Base-by-base conservation (phyloP, 1,140 invertebrate genomes). In the Calliphora vicina region DNA sequence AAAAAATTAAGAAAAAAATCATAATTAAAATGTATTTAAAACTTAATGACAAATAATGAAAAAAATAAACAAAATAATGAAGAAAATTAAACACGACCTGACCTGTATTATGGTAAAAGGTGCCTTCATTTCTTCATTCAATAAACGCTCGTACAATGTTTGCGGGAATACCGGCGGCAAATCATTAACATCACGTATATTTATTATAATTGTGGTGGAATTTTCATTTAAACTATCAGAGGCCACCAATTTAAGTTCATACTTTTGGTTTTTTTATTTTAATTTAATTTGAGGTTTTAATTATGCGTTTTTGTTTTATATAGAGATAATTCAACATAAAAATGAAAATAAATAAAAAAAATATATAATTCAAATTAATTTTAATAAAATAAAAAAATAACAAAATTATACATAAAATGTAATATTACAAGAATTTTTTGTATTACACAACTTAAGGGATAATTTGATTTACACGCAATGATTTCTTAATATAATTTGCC, bases 201-300 rank as follows among this genome's bases (percentile, higher is more conserved):
- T 93, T 86, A 97, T 95, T 82, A 95, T 92, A 80, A 97, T 94
- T 80, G 92, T 94, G 83, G 96, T 96, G 83, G 93, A 93, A 91
- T 96, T 96, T 91, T 97, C 96, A 92, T 96, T 95, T 86, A 96
- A 93, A 88, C 95, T 95, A 92, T 97, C 96, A 81, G 96, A 97
- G 72, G 96, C 96, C 86, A 96, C 95, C 92, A 97, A 92, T 86
- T 94, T 95, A 92, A 97, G 92, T 91, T 96, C 95, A 92, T 97
- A 97, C 96, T 97, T 35, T 35, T 35, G 35, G 35, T 5, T 35
- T 35, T 35, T 35, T 35, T 35, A 35, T 35, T 83, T 8, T 8
- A 8, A 35, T 35, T 35, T 35, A 35, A 35, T 35, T 35, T 35
- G 35, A 10, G 35, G 5, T 35, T 35, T 35, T 35, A 6, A 35